These are phyloP conservation scores for Lota lota DNA, from an alignment of 2,113 vertebrate species.

Conservation along the genomic window DNA sequence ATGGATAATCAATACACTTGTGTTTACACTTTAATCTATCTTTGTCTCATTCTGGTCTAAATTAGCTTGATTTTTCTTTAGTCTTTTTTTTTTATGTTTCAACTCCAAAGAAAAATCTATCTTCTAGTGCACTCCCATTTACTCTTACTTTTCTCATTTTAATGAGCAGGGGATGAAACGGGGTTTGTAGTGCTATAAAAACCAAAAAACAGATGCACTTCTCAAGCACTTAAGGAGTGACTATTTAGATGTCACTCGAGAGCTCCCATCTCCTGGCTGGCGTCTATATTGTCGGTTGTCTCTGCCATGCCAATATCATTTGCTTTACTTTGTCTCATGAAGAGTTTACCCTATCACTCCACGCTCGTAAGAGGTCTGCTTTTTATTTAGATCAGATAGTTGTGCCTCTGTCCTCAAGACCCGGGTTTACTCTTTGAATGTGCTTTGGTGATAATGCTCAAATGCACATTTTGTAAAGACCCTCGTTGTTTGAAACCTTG, in stretches of 20 bases:
- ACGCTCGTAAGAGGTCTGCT: too few species aligned
- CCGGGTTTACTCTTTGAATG: too few species aligned
- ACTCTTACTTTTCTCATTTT: slow-evolving; percentile 38
- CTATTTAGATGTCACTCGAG: slow-evolving; percentile 26
- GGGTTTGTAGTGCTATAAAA: slow-evolving; percentile 29
- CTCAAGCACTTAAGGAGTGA: slow-evolving; percentile 22
- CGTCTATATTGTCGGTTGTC: slow-evolving; percentile 31
- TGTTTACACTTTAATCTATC: slow-evolving; percentile 32
- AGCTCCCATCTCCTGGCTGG: slow-evolving; percentile 21
- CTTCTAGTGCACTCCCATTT: slow-evolving; percentile 18
- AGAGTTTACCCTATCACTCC: too few species aligned
- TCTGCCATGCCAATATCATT: slow-evolving; percentile 23
- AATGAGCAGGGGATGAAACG: slow-evolving; percentile 44
- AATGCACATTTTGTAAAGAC: too few species aligned
- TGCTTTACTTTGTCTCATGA: slow-evolving; percentile 15
- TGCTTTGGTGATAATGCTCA: too few species aligned
- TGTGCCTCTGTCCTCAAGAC: too few species aligned
- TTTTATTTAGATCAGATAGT: too few species aligned
- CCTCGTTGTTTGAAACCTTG: too few species aligned
- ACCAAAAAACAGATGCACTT: slow-evolving; percentile 38
- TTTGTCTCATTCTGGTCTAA: slow-evolving; percentile 13
- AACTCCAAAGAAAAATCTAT: slow-evolving; percentile 17
- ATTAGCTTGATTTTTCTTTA: slow-evolving; percentile 45
- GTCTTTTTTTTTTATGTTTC: slow-evolving; percentile 11
- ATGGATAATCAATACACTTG: slow-evolving; percentile 29